Evolutionary conservation across 2,113 vertebrate genomes (phyloP).

Genomic region (Pelecanus crispus): DNA sequence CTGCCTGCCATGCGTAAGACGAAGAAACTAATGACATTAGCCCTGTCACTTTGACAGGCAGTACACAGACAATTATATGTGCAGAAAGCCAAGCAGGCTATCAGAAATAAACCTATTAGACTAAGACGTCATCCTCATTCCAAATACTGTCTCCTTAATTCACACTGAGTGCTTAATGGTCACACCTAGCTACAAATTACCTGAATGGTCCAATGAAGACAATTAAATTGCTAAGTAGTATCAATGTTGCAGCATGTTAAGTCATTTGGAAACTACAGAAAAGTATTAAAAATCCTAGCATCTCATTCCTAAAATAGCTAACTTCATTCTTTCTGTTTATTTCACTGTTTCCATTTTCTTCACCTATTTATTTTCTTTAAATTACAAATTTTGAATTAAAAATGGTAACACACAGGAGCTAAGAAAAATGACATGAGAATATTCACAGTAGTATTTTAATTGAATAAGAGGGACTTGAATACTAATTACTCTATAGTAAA

Average conservation of each 20-base stretch:
- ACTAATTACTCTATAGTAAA: neutral
- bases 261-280: neutral
- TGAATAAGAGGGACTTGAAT: neutral
- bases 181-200: neutral
- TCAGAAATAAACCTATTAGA: neutral
- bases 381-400: neutral
- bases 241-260: neutral
- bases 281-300: neutral
- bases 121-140: neutral
- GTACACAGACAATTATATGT: neutral
- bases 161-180: neutral
- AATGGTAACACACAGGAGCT: neutral
- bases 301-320: neutral
- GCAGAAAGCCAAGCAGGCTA: neutral
- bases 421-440: neutral
- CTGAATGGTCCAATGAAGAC: neutral
- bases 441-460: neutral
- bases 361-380: neutral
- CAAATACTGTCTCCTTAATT: neutral
- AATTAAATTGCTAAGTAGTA: neutral
- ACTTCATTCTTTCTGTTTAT: neutral
- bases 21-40: neutral
- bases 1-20: neutral
- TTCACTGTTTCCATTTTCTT: neutral
- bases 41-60: neutral